phyloP scores from a whole-genome alignment of 2,888 invertebrate species.

The Dexiosoma caninum region DNA sequence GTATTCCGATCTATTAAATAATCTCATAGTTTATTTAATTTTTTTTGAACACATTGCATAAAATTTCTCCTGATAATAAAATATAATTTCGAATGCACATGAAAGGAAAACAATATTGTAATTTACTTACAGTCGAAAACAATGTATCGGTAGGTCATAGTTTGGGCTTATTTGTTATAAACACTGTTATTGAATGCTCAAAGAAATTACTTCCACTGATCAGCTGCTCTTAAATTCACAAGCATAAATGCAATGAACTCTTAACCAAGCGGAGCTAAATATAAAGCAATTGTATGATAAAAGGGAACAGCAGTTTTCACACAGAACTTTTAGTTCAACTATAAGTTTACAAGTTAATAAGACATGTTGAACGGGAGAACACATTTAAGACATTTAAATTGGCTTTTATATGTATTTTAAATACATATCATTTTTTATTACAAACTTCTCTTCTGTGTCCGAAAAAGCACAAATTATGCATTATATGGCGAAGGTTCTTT shows the following conservation, averaged over 20 bases:
- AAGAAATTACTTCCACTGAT: slow-evolving; percentile 74
- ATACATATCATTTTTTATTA: slow-evolving; percentile 6
- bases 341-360: slow-evolving; percentile 66
- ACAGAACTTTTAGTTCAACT: slow-evolving; percentile 71
- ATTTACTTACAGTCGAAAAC: slow-evolving; percentile 71
- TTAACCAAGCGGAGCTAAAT: slow-evolving; percentile 71
- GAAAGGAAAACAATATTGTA: no score
- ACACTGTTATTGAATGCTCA: slow-evolving; percentile 70
- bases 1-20: no score
- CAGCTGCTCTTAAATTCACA: slow-evolving; percentile 75
- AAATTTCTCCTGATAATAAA: no score
- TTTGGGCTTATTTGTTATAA: slow-evolving; percentile 69
- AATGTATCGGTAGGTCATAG: slow-evolving; percentile 73
- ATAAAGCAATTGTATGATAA: slow-evolving; percentile 69
- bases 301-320: slow-evolving; percentile 68
- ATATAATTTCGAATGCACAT: no score
- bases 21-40: no score
- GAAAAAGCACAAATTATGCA: slow-evolving; percentile 84
- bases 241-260: slow-evolving; percentile 72
- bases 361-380: neutral
- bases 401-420: slow-evolving; percentile 16
- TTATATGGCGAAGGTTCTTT: slow-evolving; percentile 80
- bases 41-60: neutral
- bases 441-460: slow-evolving; percentile 78
- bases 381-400: neutral